phyloP scores from a whole-genome alignment of 2,797 vertebrate species.

The Hylomyscus alleni region DNA sequence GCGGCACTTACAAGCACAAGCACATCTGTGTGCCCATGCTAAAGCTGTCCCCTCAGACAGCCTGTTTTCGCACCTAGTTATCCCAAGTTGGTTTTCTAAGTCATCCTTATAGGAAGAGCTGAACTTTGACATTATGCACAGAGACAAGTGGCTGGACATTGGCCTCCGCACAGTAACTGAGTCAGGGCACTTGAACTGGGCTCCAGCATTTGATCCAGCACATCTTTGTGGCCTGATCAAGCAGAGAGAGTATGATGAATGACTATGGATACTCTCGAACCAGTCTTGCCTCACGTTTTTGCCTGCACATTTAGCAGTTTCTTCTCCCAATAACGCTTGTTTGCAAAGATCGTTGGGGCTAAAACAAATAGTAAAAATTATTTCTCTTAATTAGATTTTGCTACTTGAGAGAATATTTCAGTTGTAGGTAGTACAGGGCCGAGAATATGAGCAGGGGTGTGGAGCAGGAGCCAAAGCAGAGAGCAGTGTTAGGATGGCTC shows the following conservation, averaged over 20 bases:
- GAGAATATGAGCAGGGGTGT: not conserved
- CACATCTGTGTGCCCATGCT: not conserved
- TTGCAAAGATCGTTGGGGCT: conserved; percentile 64
- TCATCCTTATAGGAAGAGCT: not conserved
- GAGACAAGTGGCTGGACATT: not conserved
- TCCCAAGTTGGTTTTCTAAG: not conserved
- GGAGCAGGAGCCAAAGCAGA: not conserved
- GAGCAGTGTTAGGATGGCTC: not conserved
- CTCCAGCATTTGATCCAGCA: conserved; percentile 58
- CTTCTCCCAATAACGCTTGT: conserved; percentile 8
- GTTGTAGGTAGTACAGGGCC: not conserved
- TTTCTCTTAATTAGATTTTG: conserved; percentile 55
- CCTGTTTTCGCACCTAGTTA: not conserved
- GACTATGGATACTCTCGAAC: not conserved
- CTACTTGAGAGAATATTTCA: conserved; percentile 44
- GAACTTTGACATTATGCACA: not conserved
- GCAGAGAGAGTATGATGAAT: conserved; percentile 15
- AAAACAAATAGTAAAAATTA: conserved; percentile 59
- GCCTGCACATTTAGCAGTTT: conserved; percentile 4
- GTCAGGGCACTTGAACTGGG: not conserved
- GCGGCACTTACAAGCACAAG: not conserved
- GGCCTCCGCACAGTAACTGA: not conserved
- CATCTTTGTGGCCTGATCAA: conserved; percentile 17
- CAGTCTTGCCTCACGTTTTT: not conserved
- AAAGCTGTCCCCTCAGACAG: not conserved